Evolutionary conservation across 2,888 invertebrate species (phyloP).

Genomic region (Noctua janthina): DNA sequence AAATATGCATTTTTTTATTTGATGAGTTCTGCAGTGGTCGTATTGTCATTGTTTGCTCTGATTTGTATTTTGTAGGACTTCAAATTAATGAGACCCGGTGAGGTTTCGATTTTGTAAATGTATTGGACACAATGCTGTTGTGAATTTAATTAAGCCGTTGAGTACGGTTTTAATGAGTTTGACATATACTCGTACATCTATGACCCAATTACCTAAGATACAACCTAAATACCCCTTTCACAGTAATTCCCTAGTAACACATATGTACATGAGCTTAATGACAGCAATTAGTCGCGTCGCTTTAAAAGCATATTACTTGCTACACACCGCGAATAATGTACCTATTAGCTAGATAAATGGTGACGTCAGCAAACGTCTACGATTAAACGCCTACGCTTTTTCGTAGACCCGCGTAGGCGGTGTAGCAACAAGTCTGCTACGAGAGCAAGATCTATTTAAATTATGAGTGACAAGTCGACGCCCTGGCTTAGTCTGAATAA

Average conservation of each 20-base stretch:
- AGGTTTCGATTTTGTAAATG: conserved; percentile 17
- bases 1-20: conserved; percentile 35
- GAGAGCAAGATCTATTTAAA: conserved; percentile 34
- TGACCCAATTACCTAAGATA: conserved; percentile 1
- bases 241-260: conserved; percentile 52
- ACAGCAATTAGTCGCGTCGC: conserved; percentile 61
- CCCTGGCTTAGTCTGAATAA: conserved; percentile 27
- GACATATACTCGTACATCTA: background rate
- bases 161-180: conserved; percentile 31
- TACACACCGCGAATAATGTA: conserved; percentile 65
- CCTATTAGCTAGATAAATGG: conserved; percentile 67
- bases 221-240: conserved; percentile 29
- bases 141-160: conserved; percentile 13
- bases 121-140: background rate
- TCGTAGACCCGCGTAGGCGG: conserved; percentile 60
- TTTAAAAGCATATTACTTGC: conserved; percentile 67
- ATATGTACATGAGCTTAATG: conserved; percentile 48
- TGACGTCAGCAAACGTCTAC: conserved; percentile 60
- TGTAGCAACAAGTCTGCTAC: conserved; percentile 58
- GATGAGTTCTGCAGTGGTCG: conserved; percentile 24
- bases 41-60: conserved; percentile 23
- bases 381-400: conserved; percentile 56
- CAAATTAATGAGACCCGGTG: conserved; percentile 9
- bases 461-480: conserved; percentile 32
- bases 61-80: conserved; percentile 34